Evolutionary conservation across 1,140 invertebrate species (phyloP), one percentile per base, ranked within the genome.

Genomic region (Popillia japonica): DNA sequence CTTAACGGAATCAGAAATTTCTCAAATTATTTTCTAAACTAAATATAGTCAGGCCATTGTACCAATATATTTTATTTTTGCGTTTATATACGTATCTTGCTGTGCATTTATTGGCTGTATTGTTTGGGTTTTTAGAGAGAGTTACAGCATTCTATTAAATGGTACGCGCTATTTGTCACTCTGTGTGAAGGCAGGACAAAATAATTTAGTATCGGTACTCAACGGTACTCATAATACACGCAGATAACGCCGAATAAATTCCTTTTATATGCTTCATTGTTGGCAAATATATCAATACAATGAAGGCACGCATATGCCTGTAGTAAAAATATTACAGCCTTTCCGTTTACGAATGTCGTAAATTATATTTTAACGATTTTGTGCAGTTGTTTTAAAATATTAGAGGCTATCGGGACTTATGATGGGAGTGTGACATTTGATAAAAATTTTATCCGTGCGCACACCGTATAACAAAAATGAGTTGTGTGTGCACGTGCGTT

Each of bases 251-350:
- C 8, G 61, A 68, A 68, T 68, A 68, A 68, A 68, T 68, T 34
- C 61, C 55, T 76, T 76, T 48, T 76, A 55, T 76, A 48, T 17
- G 75, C 22, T 41, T 55, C 75, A 55, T 27, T 55, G 41, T 76
- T 76, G 75, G 44, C 34, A 74, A 55, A 55, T 55, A 55, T 76
- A 76, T 76, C 75, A 48, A 76, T 76, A 76, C 75, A 48, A 76
- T 76, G 75, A 76, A 76, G 75, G 41, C 22, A 48, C 75, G 41
- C 75, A 76, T 76, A 76, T 42, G 44, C 41, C 41, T 40, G 41
- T 10, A 84, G 82, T 84, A 84, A 85, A 84, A 85, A 84, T 85
- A 84, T 85, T 85, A 85, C 83, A 85, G 83, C 83, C 83, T 84
- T 79, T 82, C 83, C 83, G 83, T 85, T 85, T 85, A 85, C 81